Conservation (phyloP, 2,113 vertebrate species). For the Eptesicus fuscus region DNA sequence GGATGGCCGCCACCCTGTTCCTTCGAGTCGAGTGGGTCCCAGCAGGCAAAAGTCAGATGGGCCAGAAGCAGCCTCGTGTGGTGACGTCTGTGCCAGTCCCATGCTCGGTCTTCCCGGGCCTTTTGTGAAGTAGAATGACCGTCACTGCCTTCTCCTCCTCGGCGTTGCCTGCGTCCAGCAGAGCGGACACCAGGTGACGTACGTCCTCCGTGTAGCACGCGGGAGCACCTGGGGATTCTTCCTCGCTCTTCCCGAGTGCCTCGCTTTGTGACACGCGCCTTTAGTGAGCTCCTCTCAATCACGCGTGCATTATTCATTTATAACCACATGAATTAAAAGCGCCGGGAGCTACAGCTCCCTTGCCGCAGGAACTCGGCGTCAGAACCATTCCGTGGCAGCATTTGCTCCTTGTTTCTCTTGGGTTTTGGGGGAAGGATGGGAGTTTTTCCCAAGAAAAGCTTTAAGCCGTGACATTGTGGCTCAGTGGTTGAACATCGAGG, state of each 20-base stretch:
- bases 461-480: neutral
- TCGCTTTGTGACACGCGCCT: constrained; percentile 61
- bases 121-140: constrained; percentile 69
- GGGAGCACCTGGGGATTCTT: constrained; percentile 25
- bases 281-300: constrained; percentile 65
- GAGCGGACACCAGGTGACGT: constrained; percentile 70
- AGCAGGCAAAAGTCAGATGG: neutral
- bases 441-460: neutral
- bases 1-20: neutral
- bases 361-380: constrained; percentile 51
- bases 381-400: constrained; percentile 35
- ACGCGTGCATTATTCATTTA: constrained; percentile 75
- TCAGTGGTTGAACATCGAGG: too few species aligned
- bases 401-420: constrained; percentile 18
- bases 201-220: constrained; percentile 51
- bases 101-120: neutral
- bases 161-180: constrained; percentile 44
- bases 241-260: constrained; percentile 39
- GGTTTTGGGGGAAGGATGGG: neutral
- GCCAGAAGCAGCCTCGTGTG: neutral
- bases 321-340: constrained; percentile 77
- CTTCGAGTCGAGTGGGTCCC: neutral
- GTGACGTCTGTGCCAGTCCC: constrained; percentile 9
- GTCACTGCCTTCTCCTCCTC: constrained; percentile 67
- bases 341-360: constrained; percentile 58